Percentiles rank a stretch among this genome's conserved stretches.
These are phyloP conservation scores for Phylloscopus trochiloides DNA, from an alignment of 2,113 vertebrate species.

Conservation along the genomic window DNA sequence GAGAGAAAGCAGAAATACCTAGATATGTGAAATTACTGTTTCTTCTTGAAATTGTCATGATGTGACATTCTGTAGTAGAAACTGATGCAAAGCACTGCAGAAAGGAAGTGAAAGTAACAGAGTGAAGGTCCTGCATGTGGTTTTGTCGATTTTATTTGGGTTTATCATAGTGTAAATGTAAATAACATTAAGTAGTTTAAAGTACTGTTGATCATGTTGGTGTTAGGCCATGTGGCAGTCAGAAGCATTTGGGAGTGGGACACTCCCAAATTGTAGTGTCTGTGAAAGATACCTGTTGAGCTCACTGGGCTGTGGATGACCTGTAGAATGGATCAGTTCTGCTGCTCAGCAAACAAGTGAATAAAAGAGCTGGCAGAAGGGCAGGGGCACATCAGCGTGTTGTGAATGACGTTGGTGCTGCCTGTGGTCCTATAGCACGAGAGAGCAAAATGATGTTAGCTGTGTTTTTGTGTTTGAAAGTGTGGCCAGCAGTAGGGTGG, in stretches of 20 bases:
- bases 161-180: not conserved
- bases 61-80: not conserved
- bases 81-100: not conserved
- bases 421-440: rapidly evolving
- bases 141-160: not conserved
- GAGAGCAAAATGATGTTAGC: not conserved
- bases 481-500: rapidly evolving
- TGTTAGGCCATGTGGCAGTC: not conserved
- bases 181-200: not conserved
- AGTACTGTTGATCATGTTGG: too few species aligned
- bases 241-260: not conserved
- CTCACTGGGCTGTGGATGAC: not conserved
- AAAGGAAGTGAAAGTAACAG: not conserved
- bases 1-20: not conserved
- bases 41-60: not conserved
- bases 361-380: not conserved
- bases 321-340: not conserved
- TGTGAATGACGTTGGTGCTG: not conserved
- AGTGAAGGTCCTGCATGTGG: rapidly evolving
- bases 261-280: not conserved
- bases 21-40: not conserved
- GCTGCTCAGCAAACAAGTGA: not conserved
- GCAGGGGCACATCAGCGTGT: not conserved
- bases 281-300: not conserved
- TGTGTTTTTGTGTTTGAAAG: not conserved